Conservation (phyloP, 2,113 vertebrate species). For the Balaenoptera acutorostrata region DNA sequence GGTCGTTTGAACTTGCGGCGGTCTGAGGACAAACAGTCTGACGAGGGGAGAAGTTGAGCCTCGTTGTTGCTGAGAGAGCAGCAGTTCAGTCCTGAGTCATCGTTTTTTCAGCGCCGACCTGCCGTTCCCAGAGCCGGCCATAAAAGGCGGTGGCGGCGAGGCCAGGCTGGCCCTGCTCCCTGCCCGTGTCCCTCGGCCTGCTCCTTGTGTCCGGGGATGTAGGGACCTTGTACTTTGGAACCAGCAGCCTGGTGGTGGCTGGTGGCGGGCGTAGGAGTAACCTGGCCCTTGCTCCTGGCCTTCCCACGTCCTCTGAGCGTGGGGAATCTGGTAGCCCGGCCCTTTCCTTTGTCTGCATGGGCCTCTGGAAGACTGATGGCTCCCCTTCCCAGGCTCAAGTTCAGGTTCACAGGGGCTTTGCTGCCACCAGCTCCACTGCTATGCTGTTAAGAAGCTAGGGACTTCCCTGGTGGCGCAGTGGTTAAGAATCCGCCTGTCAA, state of each 20-base stretch:
- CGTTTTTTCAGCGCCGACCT: background rate
- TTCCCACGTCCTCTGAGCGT: background rate
- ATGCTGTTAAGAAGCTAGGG: background rate
- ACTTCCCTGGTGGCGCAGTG: too few relatives aligned
- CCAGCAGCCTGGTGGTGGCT: background rate
- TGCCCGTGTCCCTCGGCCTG: background rate
- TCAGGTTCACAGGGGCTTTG: background rate
- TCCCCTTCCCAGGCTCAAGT: background rate
- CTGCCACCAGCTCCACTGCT: background rate
- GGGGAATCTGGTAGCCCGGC: background rate
- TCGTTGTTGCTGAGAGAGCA: background rate
- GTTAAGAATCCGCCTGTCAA: too few relatives aligned
- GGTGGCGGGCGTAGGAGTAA: background rate
- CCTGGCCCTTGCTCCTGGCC: background rate
- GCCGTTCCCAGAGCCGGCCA: background rate
- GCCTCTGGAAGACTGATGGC: background rate
- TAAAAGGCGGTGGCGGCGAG: background rate
- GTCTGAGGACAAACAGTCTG: background rate
- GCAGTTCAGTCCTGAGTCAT: background rate
- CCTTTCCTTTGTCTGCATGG: rapidly evolving
- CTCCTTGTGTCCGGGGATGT: background rate
- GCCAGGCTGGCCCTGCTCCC: background rate
- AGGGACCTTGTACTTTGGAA: background rate
- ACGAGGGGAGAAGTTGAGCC: background rate
- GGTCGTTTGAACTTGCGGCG: background rate